A percentile compares a stretch with the other conserved stretches of the same genome.
Conservation (phyloP, 2,797 vertebrate genomes). For the Chaenodraco wilsoni region DNA sequence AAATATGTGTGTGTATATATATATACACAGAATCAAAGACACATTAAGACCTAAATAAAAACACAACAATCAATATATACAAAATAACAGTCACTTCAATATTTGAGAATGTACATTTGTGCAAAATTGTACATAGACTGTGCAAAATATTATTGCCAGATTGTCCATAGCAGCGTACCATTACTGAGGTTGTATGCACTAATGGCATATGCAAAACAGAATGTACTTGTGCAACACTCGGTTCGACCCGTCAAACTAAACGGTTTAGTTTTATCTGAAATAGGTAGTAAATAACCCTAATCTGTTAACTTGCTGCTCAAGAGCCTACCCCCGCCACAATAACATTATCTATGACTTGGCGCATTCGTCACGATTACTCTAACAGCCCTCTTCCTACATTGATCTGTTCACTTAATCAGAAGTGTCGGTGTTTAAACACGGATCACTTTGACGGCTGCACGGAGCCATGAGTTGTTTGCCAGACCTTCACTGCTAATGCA, state of each 20-base stretch:
- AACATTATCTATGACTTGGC: conserved; percentile 42
- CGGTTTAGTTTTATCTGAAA: neutral
- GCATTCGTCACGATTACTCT: conserved; percentile 28
- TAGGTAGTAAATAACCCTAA: neutral
- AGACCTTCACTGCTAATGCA: neutral
- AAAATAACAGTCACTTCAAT: too few relatives aligned
- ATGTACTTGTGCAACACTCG: neutral
- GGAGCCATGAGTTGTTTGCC: conserved; percentile 15
- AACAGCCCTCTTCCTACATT: conserved; percentile 27
- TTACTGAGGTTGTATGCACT: neutral
- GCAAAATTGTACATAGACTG: too few relatives aligned
- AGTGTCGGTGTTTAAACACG: conserved; percentile 46
- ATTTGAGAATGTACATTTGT: too few relatives aligned
- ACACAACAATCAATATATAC: too few relatives aligned
- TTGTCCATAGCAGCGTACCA: too few relatives aligned
- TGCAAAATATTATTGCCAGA: too few relatives aligned
- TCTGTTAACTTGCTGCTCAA: conserved; percentile 20
- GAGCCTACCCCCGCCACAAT: conserved; percentile 21
- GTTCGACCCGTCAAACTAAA: neutral
- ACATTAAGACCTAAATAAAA: too few relatives aligned
- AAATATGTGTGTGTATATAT: too few relatives aligned
- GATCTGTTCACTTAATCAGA: conserved; percentile 35
- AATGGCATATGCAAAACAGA: neutral
- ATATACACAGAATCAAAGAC: too few relatives aligned
- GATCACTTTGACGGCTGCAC: conserved; percentile 15